These are phyloP conservation scores for Dasypolia templi DNA, from an alignment of 2,888 invertebrate species.

Conservation along the genomic window DNA sequence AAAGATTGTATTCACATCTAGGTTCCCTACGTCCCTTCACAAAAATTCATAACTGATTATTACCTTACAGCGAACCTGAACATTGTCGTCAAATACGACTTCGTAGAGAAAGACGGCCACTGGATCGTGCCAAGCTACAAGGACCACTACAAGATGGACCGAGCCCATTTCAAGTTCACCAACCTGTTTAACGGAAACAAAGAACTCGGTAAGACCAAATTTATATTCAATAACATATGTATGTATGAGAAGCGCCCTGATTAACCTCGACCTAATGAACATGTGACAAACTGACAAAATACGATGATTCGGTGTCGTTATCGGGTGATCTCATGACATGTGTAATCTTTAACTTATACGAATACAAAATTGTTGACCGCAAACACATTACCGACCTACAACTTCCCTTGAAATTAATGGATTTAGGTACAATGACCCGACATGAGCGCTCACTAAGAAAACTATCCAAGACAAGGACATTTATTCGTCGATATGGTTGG, in stretches of 20 bases:
- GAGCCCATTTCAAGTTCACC: conserved; percentile 86
- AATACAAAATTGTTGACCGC: conserved; percentile 10
- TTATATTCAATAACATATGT: conserved; percentile 2
- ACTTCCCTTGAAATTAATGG: conserved; percentile 8
- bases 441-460: neutral
- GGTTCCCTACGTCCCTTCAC: neutral
- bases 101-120: conserved; percentile 81
- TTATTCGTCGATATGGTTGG: too few species aligned
- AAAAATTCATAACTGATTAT: neutral
- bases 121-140: conserved; percentile 83
- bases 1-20: neutral
- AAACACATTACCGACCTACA: conserved; percentile 11
- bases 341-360: conserved; percentile 21
- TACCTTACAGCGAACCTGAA: conserved; percentile 84
- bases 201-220: conserved; percentile 80
- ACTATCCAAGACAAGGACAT: neutral
- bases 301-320: conserved; percentile 4
- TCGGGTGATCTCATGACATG: conserved; percentile 30
- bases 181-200: conserved; percentile 88
- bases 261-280: conserved; percentile 29
- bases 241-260: conserved; percentile 3
- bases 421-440: neutral
- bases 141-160: conserved; percentile 87
- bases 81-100: conserved; percentile 86
- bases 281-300: conserved; percentile 17